phyloP scores from a whole-genome alignment of 2,113 vertebrate species.

The Otolemur garnettii region DNA sequence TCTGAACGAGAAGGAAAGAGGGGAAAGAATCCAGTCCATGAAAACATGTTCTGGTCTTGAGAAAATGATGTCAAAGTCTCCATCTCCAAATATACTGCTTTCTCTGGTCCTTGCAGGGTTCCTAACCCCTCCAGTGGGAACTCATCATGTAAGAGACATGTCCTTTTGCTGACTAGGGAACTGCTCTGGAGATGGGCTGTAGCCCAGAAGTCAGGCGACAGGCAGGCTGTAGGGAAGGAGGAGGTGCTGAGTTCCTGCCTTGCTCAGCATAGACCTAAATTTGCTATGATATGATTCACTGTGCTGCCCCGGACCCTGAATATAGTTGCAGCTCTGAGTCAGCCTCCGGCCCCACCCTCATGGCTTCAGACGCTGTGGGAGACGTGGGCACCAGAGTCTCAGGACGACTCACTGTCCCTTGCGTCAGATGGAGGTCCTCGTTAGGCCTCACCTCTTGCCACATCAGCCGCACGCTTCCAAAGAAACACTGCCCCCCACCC shows the following conservation, averaged over 20 bases:
- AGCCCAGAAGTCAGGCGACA: not conserved
- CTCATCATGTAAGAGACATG: not conserved
- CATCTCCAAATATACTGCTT: not conserved
- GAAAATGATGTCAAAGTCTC: not conserved
- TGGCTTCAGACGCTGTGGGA: not conserved
- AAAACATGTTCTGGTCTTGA: not conserved
- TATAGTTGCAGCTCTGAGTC: not conserved
- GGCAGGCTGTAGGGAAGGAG: not conserved
- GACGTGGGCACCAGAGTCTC: rapidly evolving
- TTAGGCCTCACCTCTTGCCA: not conserved
- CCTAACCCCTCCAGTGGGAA: not conserved
- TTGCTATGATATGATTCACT: not conserved
- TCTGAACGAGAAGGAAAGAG: not conserved
- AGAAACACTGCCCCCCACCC: not conserved
- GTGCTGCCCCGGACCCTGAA: not conserved
- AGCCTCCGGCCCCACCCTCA: not conserved
- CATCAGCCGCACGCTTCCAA: not conserved
- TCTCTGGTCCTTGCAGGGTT: not conserved
- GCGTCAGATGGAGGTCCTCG: not conserved
- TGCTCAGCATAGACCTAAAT: not conserved
- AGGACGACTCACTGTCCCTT: not conserved
- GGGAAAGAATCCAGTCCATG: rapidly evolving
- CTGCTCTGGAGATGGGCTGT: not conserved
- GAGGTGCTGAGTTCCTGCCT: not conserved
- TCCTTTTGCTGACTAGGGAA: not conserved